A percentile compares a stretch with the other conserved stretches of the same genome.
Evolutionary conservation across 2,888 invertebrate species (phyloP).

Genomic region (Sympetrum striolatum): DNA sequence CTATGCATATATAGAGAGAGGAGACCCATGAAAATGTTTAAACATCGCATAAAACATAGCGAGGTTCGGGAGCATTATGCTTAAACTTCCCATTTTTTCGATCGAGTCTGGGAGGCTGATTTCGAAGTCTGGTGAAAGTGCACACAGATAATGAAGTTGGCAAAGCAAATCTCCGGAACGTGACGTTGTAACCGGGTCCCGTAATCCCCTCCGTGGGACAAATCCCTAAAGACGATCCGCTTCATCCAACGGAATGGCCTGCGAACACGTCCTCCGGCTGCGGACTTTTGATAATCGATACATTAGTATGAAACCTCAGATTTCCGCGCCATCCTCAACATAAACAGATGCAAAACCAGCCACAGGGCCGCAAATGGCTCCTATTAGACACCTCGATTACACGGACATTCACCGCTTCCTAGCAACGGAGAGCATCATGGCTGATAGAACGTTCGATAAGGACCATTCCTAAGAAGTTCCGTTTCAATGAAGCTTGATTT

Average conservation of each 20-base stretch:
- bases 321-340: background rate
- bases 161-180: background rate
- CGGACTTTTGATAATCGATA: background rate
- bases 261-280: background rate
- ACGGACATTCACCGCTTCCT: no score
- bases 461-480: no score
- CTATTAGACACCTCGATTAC: no score
- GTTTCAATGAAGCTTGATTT: no score
- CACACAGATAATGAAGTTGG: background rate
- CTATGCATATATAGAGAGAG: no score
- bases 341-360: background rate
- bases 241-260: background rate
- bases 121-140: background rate
- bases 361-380: no score
- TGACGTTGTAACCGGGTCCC: background rate
- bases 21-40: no score
- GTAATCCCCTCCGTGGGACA: background rate
- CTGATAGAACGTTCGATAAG: no score
- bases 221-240: background rate
- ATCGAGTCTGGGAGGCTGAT: background rate
- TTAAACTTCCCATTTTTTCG: no score
- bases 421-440: no score
- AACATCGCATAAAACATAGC: no score
- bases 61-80: no score
- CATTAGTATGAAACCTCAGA: background rate